Percentiles rank a stretch among this genome's conserved stretches.
These are phyloP conservation scores for Paguma larvata DNA, from an alignment of 2,797 vertebrate genomes.

Conservation along the genomic window DNA sequence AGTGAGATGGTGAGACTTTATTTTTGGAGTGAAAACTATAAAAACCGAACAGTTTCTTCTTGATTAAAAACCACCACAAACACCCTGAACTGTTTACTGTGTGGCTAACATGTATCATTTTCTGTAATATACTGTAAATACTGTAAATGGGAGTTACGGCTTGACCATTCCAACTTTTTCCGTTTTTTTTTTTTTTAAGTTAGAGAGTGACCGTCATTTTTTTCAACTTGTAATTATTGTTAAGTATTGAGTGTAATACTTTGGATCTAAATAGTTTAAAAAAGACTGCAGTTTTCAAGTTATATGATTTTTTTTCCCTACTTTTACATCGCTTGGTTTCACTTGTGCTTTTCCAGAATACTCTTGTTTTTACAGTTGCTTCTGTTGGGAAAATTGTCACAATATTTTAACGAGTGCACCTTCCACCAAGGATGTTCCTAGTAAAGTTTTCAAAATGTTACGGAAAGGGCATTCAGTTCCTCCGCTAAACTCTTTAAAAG, in stretches of 20 bases:
- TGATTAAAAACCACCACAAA: background rate
- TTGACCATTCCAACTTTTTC: background rate
- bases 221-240: background rate
- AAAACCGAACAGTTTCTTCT: background rate
- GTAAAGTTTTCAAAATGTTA: slow-evolving; percentile 10
- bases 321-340: background rate
- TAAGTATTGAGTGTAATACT: background rate
- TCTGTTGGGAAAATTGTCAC: background rate
- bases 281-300: slow-evolving; percentile 21
- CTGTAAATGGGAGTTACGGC: background rate
- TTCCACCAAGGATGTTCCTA: background rate
- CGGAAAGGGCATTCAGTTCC: background rate
- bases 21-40: slow-evolving; percentile 45
- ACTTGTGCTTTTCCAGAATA: slow-evolving; percentile 13
- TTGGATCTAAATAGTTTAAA: background rate
- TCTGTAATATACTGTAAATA: background rate
- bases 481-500: slow-evolving; percentile 2
- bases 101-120: background rate
- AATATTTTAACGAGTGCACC: background rate
- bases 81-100: background rate
- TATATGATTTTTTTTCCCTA: slow-evolving; percentile 10
- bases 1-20: background rate
- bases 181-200: background rate
- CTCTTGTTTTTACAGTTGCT: slow-evolving; percentile 5
- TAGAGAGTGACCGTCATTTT: slow-evolving; percentile 2